A percentile compares a stretch with the other conserved stretches of the same genome.
These are phyloP conservation scores for Drosophila mayaguana DNA, from an alignment of 2,888 invertebrate species.

Conservation along the genomic window DNA sequence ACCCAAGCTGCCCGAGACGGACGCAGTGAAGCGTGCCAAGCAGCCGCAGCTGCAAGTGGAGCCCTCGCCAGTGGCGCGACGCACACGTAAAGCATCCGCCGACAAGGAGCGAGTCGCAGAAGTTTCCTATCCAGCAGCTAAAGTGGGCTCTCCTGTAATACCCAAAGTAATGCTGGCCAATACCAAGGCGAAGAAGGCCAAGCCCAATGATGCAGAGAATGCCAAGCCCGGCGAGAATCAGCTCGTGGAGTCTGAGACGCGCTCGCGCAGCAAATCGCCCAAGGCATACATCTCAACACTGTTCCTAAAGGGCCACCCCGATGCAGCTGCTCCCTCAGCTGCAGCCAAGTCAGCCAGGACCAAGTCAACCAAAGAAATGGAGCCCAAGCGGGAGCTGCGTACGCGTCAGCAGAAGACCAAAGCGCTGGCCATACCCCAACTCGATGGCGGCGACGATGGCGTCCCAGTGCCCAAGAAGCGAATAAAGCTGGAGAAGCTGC, in stretches of 20 bases:
- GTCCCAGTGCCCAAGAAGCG: constrained; percentile 54
- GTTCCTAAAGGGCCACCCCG: constrained; percentile 60
- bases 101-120: constrained; percentile 16
- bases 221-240: constrained; percentile 27
- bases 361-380: constrained; percentile 18
- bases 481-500: constrained; percentile 62
- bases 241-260: constrained; percentile 10
- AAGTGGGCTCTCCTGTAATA: constrained; percentile 63
- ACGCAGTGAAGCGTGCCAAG: constrained; percentile 44
- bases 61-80: constrained; percentile 61
- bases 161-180: constrained; percentile 72
- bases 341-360: constrained; percentile 5
- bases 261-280: constrained; percentile 78
- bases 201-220: constrained; percentile 23
- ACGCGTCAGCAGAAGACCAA: constrained; percentile 60
- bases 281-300: constrained; percentile 73
- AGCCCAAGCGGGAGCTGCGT: constrained; percentile 61
- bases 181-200: constrained; percentile 45
- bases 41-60: constrained; percentile 7
- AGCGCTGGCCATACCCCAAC: constrained; percentile 85
- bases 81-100: constrained; percentile 59
- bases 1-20: neutral
- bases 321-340: neutral
- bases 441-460: constrained; percentile 87
- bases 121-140: constrained; percentile 30